Percentiles rank a stretch among this genome's conserved stretches.
Evolutionary conservation across 64 coral and sea anemone species (phyloP).

Genomic region (Astreopora myriophthalma): DNA sequence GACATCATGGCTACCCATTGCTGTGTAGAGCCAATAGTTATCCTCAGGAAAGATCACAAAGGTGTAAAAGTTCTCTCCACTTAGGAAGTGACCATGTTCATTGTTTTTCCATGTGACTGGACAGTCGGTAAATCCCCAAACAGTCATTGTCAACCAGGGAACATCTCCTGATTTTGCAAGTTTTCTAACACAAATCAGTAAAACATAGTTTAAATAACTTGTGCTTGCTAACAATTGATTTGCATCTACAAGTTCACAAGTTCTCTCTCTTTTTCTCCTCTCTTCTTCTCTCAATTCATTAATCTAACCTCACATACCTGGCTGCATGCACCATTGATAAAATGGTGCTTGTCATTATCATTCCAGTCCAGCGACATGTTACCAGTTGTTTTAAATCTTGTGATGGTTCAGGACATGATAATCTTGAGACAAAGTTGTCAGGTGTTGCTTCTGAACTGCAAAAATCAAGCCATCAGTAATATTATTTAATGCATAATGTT

Average conservation of each 20-base stretch:
- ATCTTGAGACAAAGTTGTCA: conserved; percentile 76
- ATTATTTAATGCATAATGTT: too few species aligned
- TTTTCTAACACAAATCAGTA: conserved; percentile 33
- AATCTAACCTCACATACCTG: conserved; percentile 37
- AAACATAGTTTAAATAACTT: not conserved
- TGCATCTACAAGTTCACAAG: not conserved
- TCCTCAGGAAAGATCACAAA: conserved; percentile 90
- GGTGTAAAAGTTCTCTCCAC: conserved; percentile 92
- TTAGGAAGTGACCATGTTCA: conserved; percentile 74
- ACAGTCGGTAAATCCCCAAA: conserved; percentile 92
- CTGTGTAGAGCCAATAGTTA: conserved; percentile 78
- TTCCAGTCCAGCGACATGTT: conserved; percentile 81
- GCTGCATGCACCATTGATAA: conserved; percentile 55
- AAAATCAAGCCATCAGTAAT: not conserved
- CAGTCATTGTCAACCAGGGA: conserved; percentile 86
- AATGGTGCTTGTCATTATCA: conserved; percentile 58
- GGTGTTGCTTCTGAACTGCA: conserved; percentile 64
- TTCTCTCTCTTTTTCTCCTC: not conserved
- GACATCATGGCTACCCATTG: conserved; percentile 77
- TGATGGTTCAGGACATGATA: conserved; percentile 79
- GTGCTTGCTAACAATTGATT: not conserved
- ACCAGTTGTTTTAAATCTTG: conserved; percentile 12
- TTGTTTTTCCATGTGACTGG: conserved; percentile 88
- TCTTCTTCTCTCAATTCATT: not conserved
- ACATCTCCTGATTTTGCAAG: conserved; percentile 28